Evolutionary conservation across 2,888 invertebrate genomes (phyloP).

Genomic region (Tuberolachnus salignus): DNA sequence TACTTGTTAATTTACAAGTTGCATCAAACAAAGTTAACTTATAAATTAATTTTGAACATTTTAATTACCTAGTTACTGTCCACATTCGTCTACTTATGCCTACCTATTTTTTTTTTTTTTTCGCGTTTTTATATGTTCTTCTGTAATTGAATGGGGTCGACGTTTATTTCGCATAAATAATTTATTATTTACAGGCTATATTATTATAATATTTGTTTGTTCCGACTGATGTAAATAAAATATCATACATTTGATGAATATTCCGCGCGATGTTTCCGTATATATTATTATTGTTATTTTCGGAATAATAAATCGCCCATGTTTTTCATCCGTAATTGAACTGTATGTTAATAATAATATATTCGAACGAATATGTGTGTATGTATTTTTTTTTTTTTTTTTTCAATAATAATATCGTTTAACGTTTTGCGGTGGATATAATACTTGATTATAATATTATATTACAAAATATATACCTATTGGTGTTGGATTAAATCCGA

Average conservation of each 20-base stretch:
- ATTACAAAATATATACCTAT: not conserved
- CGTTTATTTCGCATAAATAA: slow-evolving; percentile 8
- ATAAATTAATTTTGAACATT: no score
- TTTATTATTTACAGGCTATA: not conserved
- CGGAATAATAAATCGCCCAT: slow-evolving; percentile 8
- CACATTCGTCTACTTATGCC: no score
- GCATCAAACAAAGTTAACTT: no score
- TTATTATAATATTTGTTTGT: not conserved
- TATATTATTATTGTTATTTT: not conserved
- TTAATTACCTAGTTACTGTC: no score
- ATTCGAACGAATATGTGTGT: no score
- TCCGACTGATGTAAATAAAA: not conserved
- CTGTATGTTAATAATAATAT: not conserved
- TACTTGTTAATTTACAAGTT: no score
- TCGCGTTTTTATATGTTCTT: no score
- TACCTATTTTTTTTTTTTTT: no score
- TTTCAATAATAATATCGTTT: not conserved
- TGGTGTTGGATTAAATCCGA: not conserved
- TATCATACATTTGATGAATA: slow-evolving; percentile 25
- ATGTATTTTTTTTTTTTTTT: not conserved
- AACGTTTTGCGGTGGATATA: not conserved
- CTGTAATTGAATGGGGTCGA: no score
- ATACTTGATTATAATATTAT: no score
- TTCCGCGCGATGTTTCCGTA: slow-evolving; percentile 19
- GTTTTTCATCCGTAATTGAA: slow-evolving; percentile 27